Percentiles rank a stretch among this genome's conserved stretches.
These are phyloP conservation scores for Akabosia matsudoensis DNA, from an alignment of 1,140 invertebrate genomes.

Conservation along the genomic window DNA sequence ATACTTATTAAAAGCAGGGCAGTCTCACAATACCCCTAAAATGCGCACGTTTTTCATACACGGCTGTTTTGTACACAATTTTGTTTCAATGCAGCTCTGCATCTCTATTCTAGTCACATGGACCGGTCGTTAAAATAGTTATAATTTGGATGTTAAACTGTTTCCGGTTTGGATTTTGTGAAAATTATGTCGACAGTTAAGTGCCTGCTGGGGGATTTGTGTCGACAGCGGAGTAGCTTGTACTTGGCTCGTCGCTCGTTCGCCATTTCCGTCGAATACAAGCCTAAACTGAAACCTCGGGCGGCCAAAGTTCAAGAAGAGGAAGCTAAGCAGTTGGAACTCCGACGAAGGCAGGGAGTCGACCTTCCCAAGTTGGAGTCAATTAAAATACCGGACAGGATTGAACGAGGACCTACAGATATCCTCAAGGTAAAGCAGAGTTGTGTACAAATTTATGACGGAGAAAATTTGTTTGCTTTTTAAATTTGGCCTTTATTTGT, in stretches of 20 bases:
- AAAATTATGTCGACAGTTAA: neutral
- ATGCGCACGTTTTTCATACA: too few relatives aligned
- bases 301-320: neutral
- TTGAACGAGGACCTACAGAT: constrained; percentile 72
- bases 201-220: neutral
- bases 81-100: too few relatives aligned
- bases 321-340: neutral
- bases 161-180: too few relatives aligned
- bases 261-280: neutral
- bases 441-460: constrained; percentile 25
- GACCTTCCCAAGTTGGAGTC: neutral
- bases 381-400: constrained; percentile 65
- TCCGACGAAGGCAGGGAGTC: neutral
- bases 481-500: constrained; percentile 8
- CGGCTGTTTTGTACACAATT: too few relatives aligned
- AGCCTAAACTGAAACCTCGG: constrained; percentile 1
- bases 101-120: too few relatives aligned
- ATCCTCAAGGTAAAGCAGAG: constrained; percentile 60
- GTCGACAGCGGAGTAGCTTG: neutral
- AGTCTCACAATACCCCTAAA: too few relatives aligned
- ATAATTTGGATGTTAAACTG: too few relatives aligned
- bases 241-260: neutral
- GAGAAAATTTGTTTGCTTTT: constrained; percentile 5
- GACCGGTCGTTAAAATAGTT: too few relatives aligned
- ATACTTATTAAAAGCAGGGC: too few relatives aligned